Evolutionary conservation across 2,797 vertebrate genomes (phyloP), one percentile per base, ranked within the genome.

Genomic region (Esox lucius): DNA sequence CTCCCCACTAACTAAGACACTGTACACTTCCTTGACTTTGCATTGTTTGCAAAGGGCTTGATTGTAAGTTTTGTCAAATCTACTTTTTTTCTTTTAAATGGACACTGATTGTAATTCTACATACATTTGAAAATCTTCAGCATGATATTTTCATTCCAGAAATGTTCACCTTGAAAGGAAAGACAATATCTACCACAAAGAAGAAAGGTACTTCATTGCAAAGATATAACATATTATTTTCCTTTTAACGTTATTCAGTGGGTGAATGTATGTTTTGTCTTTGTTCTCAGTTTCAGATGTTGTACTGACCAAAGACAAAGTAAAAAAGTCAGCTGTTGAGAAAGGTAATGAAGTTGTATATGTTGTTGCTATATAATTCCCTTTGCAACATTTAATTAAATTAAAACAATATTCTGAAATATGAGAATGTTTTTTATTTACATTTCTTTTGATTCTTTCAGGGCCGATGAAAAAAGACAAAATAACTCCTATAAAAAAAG

Each of bases 291-390:
- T 65, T 65, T 31, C 62, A 65, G 62, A 31, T 16, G 62, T 17
- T 28, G 62, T 2, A 16, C 2, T 65, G 15, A 26, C 73, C 56
- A 64, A 73, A 74, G 64, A 78, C 17, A 73, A 73, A 48, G 35
- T 11, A 16, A 65, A 65, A 16, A 15, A 12, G 24, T 16, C 26
- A 15, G 5, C 73, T 64, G 72, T 68, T 69, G 53, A 62, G 66
- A 78, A 56, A 78, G 77, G 81, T 83, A 78, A 53, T 19, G 6
- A 5, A 61, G 35, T 39, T 39, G 7, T n/a, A 72, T 22, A 19
- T 35, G 5, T 19, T n/a, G 17, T 1, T 59, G 53, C 53, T 22
- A 22, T 22, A 22, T 8, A 53, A 22, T 22, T n/a, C 19, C 16
- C n/a, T n/a, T n/a, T n/a, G 22, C 9, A 26, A 61, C 2, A 26